Evolutionary conservation across 2,797 vertebrate genomes (phyloP).

Genomic region (Halcyon leucocephala): DNA sequence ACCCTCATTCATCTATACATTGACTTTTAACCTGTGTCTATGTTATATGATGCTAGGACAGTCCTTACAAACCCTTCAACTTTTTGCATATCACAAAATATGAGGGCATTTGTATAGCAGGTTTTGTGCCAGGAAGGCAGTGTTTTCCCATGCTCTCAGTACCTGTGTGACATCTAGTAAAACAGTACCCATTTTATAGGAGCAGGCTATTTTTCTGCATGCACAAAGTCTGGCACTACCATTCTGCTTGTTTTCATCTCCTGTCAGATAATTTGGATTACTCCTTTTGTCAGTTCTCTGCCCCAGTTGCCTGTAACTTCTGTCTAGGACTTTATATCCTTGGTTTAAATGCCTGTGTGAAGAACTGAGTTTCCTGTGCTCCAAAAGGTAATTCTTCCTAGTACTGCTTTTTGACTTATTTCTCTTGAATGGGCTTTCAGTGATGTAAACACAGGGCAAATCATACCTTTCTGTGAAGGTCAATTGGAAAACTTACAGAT

Average conservation of each 20-base stretch:
- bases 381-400: not conserved
- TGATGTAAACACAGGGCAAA: not conserved
- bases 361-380: not conserved
- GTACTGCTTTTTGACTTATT: not conserved
- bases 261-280: not conserved
- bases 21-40: not conserved
- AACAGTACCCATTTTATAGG: not conserved
- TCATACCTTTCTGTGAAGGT: not conserved
- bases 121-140: not conserved
- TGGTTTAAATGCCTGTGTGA: not conserved
- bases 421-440: not conserved
- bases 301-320: not conserved
- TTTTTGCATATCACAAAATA: not conserved
- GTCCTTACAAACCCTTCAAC: not conserved
- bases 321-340: not conserved
- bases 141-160: not conserved
- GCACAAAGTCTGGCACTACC: not conserved
- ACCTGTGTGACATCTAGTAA: not conserved
- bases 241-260: not conserved
- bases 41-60: not conserved
- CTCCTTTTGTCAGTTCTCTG: not conserved
- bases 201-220: not conserved
- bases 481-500: not conserved
- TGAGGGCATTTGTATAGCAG: not conserved
- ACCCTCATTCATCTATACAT: not conserved